Evolutionary conservation across 2,113 vertebrate species (phyloP), one percentile per base, ranked within the genome.

Genomic region (Toxotes jaculatrix): DNA sequence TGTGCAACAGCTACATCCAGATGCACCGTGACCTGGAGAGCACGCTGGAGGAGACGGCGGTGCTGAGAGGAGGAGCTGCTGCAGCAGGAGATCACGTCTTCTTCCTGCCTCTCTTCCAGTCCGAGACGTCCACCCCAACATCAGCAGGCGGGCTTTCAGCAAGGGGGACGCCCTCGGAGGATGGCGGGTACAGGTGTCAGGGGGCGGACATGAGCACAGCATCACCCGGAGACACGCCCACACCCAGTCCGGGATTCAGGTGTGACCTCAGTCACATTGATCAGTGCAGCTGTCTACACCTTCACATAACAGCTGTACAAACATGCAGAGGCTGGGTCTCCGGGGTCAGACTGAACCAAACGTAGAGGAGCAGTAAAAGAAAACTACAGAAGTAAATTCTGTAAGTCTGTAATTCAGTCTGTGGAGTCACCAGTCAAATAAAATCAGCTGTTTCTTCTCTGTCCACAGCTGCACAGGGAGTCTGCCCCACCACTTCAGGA

Each of bases 1-100:
- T 99, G 62, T 98, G 98, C 85, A 97, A 94, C 86, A 96, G 97
- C 94, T 99, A 99, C 90, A 97, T 98, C 90, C 98, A 99, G 91
- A 97, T 99, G 97, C 96, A 99, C 87, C 90, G 97, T 55, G 98
- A 99, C 93, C 90, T 98, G 88, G 97, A 99, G 88, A 96, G 87
- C 89, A 94, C 88, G 14, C 8, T 92, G 71, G 97, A 98, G 63
- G 97, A 98, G 62, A 45, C 80, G 1, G 82, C 79, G 5, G 62
- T 87, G 60, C 93, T 95, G 80, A 94, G 90, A 67, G 93, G 94
- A 0, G 73, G 34, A 1, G 61, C 16, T 0, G 49, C 45, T 7
- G 84, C 49, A 0, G 96, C 62, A 8, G 87, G 83, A 0, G 97
- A 98, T 47, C 93, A 95, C 0, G 94, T 97, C 91, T 96, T 97